Base-by-base conservation (phyloP, 2,113 vertebrate genomes). In the Ariopsis seemanni region DNA sequence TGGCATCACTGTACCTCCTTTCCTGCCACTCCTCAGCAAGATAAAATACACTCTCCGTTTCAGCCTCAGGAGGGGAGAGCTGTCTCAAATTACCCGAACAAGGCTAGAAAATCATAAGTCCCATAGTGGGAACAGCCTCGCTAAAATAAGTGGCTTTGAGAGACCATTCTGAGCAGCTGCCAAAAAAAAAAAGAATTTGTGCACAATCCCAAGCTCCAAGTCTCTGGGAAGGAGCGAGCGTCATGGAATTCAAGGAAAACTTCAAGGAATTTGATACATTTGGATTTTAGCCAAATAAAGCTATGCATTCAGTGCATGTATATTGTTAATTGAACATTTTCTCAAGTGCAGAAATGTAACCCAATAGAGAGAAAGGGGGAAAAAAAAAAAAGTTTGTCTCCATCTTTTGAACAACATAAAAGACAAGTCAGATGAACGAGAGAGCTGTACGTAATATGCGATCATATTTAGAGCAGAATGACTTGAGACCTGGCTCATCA, bases 81-180 rank as follows among this genome's bases (percentile, higher is more conserved):
- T 60, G 30, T 71, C 80, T 88, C 72, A 84, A 85, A 90, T 90
- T 89, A 90, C 86, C 85, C 80, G 75, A 90, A 82, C 84, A 80
- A 83, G 71, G 75, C 58, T 79, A 12, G 82, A 90, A 87, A 83
- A 90, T 88, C 82, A 88, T 67, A 83, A 87, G 71, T 89, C 86
- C 83, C 90, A 53, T 42, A 62, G 86, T 81, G 85, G 71, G 63
- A 90, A 83, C 77, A 87, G 65, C 57, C 81, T 87, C 75, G 86
- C 82, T 86, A 90, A 88, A 90, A 83, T 84, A 88, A 88, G 85
- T 53, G 50, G 81, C 71, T 89, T 86, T 89, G 83, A 90, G 85
- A 86, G 63, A 58, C 67, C 62, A 86, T 88, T 89, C 86, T 84
- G 82, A 87, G 75, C 69, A 75, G 80, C 53, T 62, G 30, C 30